Evolutionary conservation across 2,797 vertebrate species (phyloP).

Genomic region (Semotilus atromaculatus): DNA sequence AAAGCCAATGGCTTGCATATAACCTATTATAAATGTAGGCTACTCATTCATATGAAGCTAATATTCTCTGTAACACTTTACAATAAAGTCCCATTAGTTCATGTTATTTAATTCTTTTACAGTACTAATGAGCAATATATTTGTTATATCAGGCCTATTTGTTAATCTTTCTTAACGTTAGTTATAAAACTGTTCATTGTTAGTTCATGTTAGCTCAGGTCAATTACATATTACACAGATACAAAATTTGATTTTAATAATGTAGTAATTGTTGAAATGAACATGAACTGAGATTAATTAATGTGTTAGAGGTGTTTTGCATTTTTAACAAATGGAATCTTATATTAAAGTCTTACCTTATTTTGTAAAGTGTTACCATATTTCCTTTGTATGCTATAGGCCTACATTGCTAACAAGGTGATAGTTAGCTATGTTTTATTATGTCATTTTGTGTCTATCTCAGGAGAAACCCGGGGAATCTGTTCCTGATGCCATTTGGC

Average conservation of each 20-base stretch:
- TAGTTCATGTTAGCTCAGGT: neutral
- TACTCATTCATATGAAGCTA: neutral
- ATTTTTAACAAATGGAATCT: neutral
- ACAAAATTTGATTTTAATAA: no score
- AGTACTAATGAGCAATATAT: no score
- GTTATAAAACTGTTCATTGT: neutral
- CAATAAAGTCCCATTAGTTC: neutral
- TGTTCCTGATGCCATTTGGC: conserved; percentile 67
- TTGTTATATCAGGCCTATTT: neutral
- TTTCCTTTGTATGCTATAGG: neutral
- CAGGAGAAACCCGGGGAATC: conserved; percentile 58
- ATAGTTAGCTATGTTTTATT: neutral
- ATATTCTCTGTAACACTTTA: neutral
- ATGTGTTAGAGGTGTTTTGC: neutral
- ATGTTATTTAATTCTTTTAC: neutral
- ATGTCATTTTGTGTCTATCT: neutral
- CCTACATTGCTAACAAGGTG: neutral
- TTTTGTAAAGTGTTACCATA: no score
- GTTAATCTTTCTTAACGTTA: neutral
- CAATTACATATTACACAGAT: neutral
- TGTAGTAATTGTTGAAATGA: neutral
- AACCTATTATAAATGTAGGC: neutral
- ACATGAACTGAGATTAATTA: neutral
- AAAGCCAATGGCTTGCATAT: neutral
- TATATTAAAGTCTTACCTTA: neutral